Conservation (phyloP, 2,113 vertebrate species). For the Caloenas nicobarica region DNA sequence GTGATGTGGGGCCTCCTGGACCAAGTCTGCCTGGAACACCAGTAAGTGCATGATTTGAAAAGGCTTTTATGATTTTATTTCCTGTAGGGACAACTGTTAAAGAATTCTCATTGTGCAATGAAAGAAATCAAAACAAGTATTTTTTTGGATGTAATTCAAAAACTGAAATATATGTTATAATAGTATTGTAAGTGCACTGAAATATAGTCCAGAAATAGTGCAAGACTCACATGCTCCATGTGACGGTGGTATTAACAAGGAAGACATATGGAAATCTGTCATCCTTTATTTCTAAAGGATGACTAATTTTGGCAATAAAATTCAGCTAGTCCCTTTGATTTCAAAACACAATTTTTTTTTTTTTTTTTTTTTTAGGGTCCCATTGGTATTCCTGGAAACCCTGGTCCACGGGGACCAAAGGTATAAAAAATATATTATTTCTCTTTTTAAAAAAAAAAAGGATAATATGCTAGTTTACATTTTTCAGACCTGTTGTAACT, state of each 20-base stretch:
- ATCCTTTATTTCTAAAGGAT: neutral
- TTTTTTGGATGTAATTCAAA: neutral
- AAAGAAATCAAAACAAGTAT: neutral
- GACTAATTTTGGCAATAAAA: neutral
- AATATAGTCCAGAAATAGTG: neutral
- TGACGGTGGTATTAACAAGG: neutral
- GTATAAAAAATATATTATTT: constrained; percentile 68
- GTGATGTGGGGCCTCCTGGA: constrained; percentile 86
- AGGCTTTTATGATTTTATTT: neutral
- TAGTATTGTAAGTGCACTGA: neutral
- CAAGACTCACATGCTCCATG: neutral
- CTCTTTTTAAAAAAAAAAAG: neutral
- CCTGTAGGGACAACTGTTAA: neutral
- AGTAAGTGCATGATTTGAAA: constrained; percentile 69
- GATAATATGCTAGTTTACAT: neutral
- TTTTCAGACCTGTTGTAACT: neutral
- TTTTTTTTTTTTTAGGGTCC: constrained; percentile 75
- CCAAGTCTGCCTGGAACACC: constrained; percentile 75
- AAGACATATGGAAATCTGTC: neutral
- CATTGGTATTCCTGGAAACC: constrained; percentile 74
- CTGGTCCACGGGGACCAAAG: constrained; percentile 93
- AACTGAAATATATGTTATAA: neutral
- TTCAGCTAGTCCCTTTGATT: neutral
- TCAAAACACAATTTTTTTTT: neutral
- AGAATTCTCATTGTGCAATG: neutral